A percentile compares a stretch with the other conserved stretches of the same genome.
Conservation (phyloP, 1,140 invertebrate genomes). For the Dendroctonus ponderosae region DNA sequence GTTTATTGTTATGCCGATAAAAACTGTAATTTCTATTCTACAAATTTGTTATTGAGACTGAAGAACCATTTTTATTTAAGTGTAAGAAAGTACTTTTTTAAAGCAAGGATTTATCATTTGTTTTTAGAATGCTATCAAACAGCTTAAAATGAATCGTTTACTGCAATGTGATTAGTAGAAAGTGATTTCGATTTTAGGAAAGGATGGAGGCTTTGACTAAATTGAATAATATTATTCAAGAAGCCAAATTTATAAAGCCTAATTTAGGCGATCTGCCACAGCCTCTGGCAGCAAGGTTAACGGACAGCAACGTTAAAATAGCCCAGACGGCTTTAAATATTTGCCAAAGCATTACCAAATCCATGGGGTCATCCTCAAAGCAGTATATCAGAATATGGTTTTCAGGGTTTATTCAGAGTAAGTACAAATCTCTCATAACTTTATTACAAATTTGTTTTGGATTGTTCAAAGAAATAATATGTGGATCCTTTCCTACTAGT, state of each 20-base stretch:
- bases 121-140: neutral
- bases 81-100: neutral
- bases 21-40: too few species aligned
- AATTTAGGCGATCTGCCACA: constrained; percentile 81
- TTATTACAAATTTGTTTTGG: too few species aligned
- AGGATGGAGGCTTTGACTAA: constrained; percentile 81
- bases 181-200: constrained; percentile 12
- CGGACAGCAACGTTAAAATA: constrained; percentile 90
- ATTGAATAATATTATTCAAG: constrained; percentile 70
- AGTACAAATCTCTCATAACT: neutral
- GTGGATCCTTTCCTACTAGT: too few species aligned
- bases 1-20: too few species aligned
- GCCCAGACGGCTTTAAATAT: constrained; percentile 78
- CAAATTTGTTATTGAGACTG: too few species aligned
- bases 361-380: constrained; percentile 80
- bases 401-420: constrained; percentile 79
- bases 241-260: constrained; percentile 77
- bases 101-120: neutral
- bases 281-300: constrained; percentile 70
- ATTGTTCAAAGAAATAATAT: too few species aligned
- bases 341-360: constrained; percentile 73
- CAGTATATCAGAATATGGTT: constrained; percentile 77
- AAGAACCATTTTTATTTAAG: neutral
- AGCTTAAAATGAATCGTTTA: too few species aligned
- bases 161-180: too few species aligned